Evolutionary conservation across 2,113 vertebrate genomes (phyloP).

Genomic region (Condylura cristata): DNA sequence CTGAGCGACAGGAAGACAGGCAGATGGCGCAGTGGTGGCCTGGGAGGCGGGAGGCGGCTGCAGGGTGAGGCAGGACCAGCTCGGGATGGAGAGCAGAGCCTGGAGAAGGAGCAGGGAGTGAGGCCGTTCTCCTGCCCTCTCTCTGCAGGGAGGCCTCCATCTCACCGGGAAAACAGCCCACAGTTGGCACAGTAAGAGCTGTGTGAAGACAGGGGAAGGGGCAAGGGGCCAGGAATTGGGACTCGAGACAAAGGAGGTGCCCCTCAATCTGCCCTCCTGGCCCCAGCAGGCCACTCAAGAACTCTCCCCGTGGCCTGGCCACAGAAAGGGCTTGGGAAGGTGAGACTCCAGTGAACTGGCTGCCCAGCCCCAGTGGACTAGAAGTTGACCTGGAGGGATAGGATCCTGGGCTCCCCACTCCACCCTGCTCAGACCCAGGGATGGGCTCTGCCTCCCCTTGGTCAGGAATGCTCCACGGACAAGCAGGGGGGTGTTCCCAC

Average conservation of each 20-base stretch:
- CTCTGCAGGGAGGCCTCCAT: neutral
- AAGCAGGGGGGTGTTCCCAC: neutral
- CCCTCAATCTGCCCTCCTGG: neutral
- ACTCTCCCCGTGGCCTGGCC: neutral
- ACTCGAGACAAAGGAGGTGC: neutral
- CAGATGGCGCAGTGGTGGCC: constrained; percentile 11
- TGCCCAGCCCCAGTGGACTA: too few species aligned
- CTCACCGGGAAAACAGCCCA: neutral
- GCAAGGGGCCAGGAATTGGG: neutral
- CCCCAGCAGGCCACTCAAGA: neutral
- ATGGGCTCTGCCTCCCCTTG: neutral
- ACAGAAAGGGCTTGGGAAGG: neutral
- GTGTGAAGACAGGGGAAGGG: neutral
- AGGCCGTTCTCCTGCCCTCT: neutral
- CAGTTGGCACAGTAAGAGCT: neutral
- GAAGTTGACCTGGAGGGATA: neutral
- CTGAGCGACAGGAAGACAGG: constrained; percentile 66
- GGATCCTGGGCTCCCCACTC: neutral
- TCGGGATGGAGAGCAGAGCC: neutral
- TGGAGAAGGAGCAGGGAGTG: neutral
- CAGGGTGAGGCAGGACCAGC: neutral
- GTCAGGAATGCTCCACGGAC: neutral
- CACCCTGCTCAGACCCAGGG: neutral
- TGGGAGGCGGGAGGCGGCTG: constrained; percentile 38
- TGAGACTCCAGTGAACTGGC: neutral